Percentiles rank a stretch among this genome's conserved stretches.
Conservation (phyloP, 64 coral and sea anemone genomes). For the Montipora foliosa region DNA sequence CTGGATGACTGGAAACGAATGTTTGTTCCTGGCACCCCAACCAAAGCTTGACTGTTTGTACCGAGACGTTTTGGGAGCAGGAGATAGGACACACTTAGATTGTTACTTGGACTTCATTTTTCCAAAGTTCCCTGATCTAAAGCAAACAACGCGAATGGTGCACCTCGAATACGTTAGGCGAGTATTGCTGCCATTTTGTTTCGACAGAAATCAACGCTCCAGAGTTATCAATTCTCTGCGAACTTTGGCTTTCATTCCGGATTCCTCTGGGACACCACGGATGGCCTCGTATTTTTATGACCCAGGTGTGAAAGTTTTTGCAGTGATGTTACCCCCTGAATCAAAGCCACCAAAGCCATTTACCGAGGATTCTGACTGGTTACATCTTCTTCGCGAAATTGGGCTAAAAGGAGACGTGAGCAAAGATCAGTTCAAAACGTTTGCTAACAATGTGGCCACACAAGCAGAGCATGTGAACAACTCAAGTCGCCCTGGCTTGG, state of each 20-base stretch:
- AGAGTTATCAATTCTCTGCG: constrained; percentile 49
- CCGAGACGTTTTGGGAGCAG: constrained; percentile 51
- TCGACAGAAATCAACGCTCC: neutral
- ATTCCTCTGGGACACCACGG: constrained; percentile 46
- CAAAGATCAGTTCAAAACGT: constrained; percentile 65
- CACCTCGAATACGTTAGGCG: constrained; percentile 77
- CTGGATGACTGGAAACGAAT: constrained; percentile 72
- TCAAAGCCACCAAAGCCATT: constrained; percentile 76
- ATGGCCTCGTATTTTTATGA: constrained; percentile 83
- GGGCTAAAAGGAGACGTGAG: constrained; percentile 58
- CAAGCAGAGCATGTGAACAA: constrained; percentile 26
- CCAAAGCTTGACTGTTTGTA: constrained; percentile 56
- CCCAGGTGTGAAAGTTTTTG: constrained; percentile 83
- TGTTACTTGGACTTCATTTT: constrained; percentile 93
- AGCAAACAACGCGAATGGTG: constrained; percentile 52
- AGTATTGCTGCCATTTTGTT: neutral
- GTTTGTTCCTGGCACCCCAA: constrained; percentile 70
- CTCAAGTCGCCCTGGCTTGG: neutral
- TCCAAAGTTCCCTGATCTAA: constrained; percentile 67
- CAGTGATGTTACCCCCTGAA: constrained; percentile 72
- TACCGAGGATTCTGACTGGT: constrained; percentile 47
- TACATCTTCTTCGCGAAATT: constrained; percentile 70
- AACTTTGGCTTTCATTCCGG: constrained; percentile 74
- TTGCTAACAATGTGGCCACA: constrained; percentile 71
- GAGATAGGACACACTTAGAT: constrained; percentile 57